Base-by-base conservation (phyloP, 2,888 invertebrate genomes). In the Neuroscelio doddi region DNA sequence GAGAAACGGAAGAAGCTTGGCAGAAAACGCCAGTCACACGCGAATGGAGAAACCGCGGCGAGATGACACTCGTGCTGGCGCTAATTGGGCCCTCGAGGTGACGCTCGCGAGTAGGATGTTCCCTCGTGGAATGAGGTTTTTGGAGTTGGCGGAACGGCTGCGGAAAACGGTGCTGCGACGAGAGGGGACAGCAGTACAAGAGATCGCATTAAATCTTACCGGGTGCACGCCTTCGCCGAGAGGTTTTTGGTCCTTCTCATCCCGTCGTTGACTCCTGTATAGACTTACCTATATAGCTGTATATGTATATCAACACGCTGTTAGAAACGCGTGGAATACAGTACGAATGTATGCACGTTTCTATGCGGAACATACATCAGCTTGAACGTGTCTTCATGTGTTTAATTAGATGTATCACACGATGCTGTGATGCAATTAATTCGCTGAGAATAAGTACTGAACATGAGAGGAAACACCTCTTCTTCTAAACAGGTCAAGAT, bases 11-110 rank as follows among this genome's bases (percentile, higher is more conserved):
- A 58, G 41, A 51, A 52, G 66, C 55, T 61, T 68, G 75, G 77
- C 74, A 77, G 79, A 80, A 81, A 80, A 79, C 78, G 78, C 72
- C 78, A 80, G 80, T 78, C 73, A 78, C 77, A 77, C 69, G 73
- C 74, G 73, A 80, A 79, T 80, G 80, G 77, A 78, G 80, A 82
- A 82, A 80, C 74, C 77, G 77, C 73, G 72, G 71, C 77, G 78
- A 80, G 80, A 82, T 81, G 81, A 81, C 82, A 83, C 82, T 82
- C 81, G 78, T 80, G 78, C 73, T 70, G 78, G 79, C 80, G 78
- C 83, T 84, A 84, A 84, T 84, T 84, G 84, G 83, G 80, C 83
- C 83, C 83, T 83, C 83, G 82, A 84, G 82, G 81, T 82, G 80
- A 79, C 79, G 76, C 78, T 74, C 73, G 63, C 67, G 69, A 67